Conservation (phyloP, 2,888 invertebrate genomes). For the Ischnus inquisitorius region DNA sequence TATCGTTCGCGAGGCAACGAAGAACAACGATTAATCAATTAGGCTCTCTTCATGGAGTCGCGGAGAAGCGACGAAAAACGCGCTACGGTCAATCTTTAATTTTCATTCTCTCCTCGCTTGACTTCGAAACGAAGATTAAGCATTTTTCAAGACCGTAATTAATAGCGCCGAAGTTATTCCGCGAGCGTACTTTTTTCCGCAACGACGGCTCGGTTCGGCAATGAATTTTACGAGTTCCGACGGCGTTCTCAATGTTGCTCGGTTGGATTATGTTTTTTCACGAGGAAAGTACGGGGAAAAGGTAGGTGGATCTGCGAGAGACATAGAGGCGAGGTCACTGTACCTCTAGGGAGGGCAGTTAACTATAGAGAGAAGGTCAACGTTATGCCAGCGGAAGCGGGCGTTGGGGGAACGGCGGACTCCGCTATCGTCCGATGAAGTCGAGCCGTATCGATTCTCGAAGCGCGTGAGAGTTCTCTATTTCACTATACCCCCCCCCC, state of each 20-base stretch:
- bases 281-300: conserved; percentile 10
- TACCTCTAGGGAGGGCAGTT: conserved; percentile 53
- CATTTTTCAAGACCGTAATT: not conserved
- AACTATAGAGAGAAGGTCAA: conserved; percentile 65
- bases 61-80: too few species aligned
- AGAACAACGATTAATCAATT: too few species aligned
- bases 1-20: too few species aligned
- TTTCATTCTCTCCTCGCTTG: too few species aligned
- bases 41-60: too few species aligned
- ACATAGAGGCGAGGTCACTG: conserved; percentile 56
- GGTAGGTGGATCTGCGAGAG: not conserved
- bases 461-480: conserved; percentile 39
- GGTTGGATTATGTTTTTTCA: conserved; percentile 10
- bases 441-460: conserved; percentile 59
- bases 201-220: conserved; percentile 46
- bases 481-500: conserved; percentile 28
- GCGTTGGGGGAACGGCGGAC: conserved; percentile 20
- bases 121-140: not conserved
- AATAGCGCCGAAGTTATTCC: not conserved
- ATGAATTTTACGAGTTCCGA: conserved; percentile 64
- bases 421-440: conserved; percentile 39
- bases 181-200: not conserved
- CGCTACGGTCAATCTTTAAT: too few species aligned
- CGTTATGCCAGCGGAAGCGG: conserved; percentile 47
- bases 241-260: not conserved